phyloP scores from a whole-genome alignment of 2,888 invertebrate species.

The Watsonalla binaria region DNA sequence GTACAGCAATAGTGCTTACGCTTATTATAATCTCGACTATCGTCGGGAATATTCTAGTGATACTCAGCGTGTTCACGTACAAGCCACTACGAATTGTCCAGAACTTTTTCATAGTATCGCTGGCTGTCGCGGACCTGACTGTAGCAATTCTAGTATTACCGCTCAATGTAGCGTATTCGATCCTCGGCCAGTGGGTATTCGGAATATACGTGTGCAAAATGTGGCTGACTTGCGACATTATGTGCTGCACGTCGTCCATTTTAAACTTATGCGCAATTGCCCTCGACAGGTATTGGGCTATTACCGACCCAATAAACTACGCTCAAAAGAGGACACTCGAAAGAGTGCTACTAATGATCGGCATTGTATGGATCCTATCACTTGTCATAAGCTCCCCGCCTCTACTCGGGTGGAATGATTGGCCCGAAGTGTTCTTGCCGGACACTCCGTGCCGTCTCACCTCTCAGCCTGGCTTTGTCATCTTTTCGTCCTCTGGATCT shows the following conservation, averaged over 20 bases:
- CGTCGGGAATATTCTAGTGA: constrained; percentile 94
- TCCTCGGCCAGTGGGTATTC: constrained; percentile 94
- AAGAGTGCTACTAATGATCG: constrained; percentile 91
- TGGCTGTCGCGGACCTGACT: constrained; percentile 95
- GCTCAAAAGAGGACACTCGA: constrained; percentile 94
- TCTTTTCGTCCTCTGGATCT: constrained; percentile 95
- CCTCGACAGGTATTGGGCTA: constrained; percentile 96
- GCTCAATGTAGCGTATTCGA: constrained; percentile 94
- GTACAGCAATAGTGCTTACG: constrained; percentile 88
- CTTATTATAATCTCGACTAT: constrained; percentile 93
- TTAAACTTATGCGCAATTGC: constrained; percentile 96
- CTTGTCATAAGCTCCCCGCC: constrained; percentile 94
- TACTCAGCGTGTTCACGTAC: constrained; percentile 97
- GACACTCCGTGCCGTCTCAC: constrained; percentile 91
- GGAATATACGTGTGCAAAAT: constrained; percentile 95
- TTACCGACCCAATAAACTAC: constrained; percentile 96
- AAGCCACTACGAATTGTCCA: constrained; percentile 94
- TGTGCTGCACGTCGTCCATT: constrained; percentile 97
- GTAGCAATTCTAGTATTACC: constrained; percentile 95
- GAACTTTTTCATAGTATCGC: constrained; percentile 96
- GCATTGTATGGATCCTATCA: constrained; percentile 91
- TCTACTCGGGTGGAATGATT: constrained; percentile 95
- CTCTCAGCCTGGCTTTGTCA: constrained; percentile 91
- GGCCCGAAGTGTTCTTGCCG: constrained; percentile 90
- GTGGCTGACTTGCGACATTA: constrained; percentile 97